Percentiles rank a stretch among this genome's conserved stretches.
phyloP scores from a whole-genome alignment of 2,888 invertebrate species.

The Calliopum simillimum region DNA sequence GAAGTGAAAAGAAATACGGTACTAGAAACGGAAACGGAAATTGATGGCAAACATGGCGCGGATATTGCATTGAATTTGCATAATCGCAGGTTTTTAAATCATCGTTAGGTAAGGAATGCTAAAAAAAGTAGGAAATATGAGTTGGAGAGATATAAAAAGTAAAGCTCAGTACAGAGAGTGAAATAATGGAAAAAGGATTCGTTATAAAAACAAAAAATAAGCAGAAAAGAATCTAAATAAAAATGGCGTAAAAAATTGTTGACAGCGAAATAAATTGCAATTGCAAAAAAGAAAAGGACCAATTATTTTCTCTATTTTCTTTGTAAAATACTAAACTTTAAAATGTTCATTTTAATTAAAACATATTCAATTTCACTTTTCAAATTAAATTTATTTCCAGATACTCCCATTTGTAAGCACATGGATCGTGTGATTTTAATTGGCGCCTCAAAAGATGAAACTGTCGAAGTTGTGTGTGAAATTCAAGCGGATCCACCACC shows the following conservation, averaged over 20 bases:
- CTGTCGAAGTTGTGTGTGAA: slow-evolving; percentile 87
- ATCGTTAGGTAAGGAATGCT: slow-evolving; percentile 13
- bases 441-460: slow-evolving; percentile 89
- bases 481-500: slow-evolving; percentile 93
- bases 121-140: not conserved
- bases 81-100: slow-evolving; percentile 35
- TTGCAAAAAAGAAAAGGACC: not conserved
- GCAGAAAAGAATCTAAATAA: not conserved
- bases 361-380: not conserved
- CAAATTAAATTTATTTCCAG: slow-evolving; percentile 70
- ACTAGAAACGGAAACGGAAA: slow-evolving; percentile 34
- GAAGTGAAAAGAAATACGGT: not conserved
- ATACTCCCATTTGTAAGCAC: slow-evolving; percentile 83
- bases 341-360: not conserved
- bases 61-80: slow-evolving; percentile 35
- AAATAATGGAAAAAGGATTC: not conserved
- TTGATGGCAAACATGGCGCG: slow-evolving; percentile 36
- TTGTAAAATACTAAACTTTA: not conserved
- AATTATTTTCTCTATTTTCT: not conserved
- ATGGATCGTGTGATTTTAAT: slow-evolving; percentile 83
- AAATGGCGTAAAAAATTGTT: slow-evolving; percentile 15
- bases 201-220: not conserved
- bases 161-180: not conserved
- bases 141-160: not conserved
- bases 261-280: slow-evolving; percentile 23